A percentile compares a stretch with the other conserved stretches of the same genome.
Conservation (phyloP, 2,888 invertebrate genomes). For the Agrotis exclamationis region DNA sequence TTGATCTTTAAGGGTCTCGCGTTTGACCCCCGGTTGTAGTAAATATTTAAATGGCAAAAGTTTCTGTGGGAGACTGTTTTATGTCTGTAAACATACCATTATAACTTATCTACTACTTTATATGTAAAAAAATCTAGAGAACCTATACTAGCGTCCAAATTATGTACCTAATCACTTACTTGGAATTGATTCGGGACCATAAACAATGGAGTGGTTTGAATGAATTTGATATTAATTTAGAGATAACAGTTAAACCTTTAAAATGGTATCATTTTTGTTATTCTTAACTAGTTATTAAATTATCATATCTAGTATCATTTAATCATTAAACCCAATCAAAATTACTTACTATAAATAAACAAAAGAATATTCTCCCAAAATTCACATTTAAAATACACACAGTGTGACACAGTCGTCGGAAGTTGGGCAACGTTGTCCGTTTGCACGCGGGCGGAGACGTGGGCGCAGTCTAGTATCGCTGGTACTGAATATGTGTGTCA, state of each 20-base stretch:
- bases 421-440: conserved; percentile 44
- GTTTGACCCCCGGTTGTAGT: background rate
- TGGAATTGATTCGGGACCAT: too few relatives aligned
- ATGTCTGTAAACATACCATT: background rate
- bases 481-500: conserved; percentile 17
- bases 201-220: too few relatives aligned
- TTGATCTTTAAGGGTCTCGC: background rate
- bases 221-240: too few relatives aligned
- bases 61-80: background rate
- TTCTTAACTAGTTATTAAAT: too few relatives aligned
- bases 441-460: conserved; percentile 55
- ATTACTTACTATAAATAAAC: too few relatives aligned
- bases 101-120: too few relatives aligned
- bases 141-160: too few relatives aligned
- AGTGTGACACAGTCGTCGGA: conserved; percentile 38
- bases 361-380: conserved; percentile 9
- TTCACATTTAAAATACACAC: conserved; percentile 28
- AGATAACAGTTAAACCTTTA: too few relatives aligned
- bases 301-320: too few relatives aligned
- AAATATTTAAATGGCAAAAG: conserved; percentile 16
- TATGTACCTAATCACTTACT: too few relatives aligned
- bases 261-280: too few relatives aligned
- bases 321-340: background rate
- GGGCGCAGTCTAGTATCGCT: conserved; percentile 42
- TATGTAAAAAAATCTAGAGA: too few relatives aligned